Conservation (phyloP, 2,797 vertebrate species). For the Pitangus sulphuratus region DNA sequence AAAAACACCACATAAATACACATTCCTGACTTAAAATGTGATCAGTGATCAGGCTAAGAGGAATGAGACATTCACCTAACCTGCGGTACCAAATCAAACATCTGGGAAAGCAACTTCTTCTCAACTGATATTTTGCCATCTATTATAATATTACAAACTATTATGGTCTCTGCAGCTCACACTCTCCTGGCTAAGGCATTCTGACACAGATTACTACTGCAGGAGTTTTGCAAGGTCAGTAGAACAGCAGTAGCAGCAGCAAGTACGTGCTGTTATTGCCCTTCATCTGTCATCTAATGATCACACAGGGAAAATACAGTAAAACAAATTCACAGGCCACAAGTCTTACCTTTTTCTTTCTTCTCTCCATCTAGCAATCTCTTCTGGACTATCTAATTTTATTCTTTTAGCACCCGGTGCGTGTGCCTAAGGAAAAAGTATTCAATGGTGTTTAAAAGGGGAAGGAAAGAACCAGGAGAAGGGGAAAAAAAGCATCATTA, state of each 20-base stretch:
- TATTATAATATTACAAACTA: neutral
- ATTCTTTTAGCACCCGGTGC: conserved; percentile 89
- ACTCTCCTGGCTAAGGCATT: neutral
- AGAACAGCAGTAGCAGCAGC: neutral
- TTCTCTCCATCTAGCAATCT: conserved; percentile 93
- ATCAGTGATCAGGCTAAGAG: neutral
- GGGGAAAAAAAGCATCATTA: neutral
- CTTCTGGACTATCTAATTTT: conserved; percentile 92
- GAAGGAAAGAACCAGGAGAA: neutral
- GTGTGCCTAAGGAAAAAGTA: conserved; percentile 82
- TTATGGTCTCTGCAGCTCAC: neutral
- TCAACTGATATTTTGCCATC: neutral
- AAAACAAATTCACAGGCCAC: neutral
- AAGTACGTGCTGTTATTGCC: neutral
- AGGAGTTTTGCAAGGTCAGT: neutral
- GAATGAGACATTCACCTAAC: neutral
- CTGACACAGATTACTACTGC: neutral
- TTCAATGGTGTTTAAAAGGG: neutral
- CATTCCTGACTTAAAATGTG: neutral
- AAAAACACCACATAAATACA: neutral
- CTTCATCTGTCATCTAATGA: neutral
- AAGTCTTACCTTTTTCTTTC: conserved; percentile 86
- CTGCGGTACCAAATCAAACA: neutral
- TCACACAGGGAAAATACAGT: neutral
- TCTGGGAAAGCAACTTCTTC: neutral